Conservation (phyloP, 1,140 invertebrate genomes). For the Melitaea cinxia region DNA sequence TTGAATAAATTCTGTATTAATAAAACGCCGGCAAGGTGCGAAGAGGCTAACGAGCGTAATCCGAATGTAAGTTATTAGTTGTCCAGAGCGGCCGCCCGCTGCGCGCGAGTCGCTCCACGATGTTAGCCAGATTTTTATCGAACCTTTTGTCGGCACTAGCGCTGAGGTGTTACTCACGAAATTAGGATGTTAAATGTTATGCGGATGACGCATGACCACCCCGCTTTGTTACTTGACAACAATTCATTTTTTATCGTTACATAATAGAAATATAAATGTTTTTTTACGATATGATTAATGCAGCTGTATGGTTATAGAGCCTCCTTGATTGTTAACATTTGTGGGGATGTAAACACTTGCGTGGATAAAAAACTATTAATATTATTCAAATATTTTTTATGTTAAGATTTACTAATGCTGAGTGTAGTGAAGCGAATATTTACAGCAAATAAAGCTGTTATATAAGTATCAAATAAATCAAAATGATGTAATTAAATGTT, state of each 20-base stretch:
- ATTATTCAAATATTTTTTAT: neutral
- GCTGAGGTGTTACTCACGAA: slow-evolving; percentile 76
- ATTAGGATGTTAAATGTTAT: slow-evolving; percentile 78
- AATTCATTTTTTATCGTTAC: slow-evolving; percentile 55
- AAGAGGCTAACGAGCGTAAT: slow-evolving; percentile 78
- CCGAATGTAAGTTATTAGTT: slow-evolving; percentile 76
- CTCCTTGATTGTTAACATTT: slow-evolving; percentile 26
- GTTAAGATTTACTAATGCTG: no score
- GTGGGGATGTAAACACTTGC: slow-evolving; percentile 4
- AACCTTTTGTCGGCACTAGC: slow-evolving; percentile 72
- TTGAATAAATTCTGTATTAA: slow-evolving; percentile 76
- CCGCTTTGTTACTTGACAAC: slow-evolving; percentile 52
- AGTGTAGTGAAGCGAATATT: neutral
- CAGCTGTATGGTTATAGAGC: slow-evolving; percentile 8
- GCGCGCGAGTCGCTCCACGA: slow-evolving; percentile 46
- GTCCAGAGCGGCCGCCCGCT: slow-evolving; percentile 56
- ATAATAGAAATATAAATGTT: slow-evolving; percentile 75
- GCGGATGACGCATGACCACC: slow-evolving; percentile 72
- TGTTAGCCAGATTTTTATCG: slow-evolving; percentile 68
- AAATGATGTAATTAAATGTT: slow-evolving; percentile 38
- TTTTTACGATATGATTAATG: slow-evolving; percentile 49
- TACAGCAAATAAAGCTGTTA: neutral
- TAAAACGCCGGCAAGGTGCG: slow-evolving; percentile 70
- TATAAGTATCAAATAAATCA: neutral
- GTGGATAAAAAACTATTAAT: neutral